Percentiles rank a stretch among this genome's conserved stretches.
These are phyloP conservation scores for Benitochromis conjunctus DNA, from an alignment of 2,113 vertebrate genomes.

Conservation along the genomic window DNA sequence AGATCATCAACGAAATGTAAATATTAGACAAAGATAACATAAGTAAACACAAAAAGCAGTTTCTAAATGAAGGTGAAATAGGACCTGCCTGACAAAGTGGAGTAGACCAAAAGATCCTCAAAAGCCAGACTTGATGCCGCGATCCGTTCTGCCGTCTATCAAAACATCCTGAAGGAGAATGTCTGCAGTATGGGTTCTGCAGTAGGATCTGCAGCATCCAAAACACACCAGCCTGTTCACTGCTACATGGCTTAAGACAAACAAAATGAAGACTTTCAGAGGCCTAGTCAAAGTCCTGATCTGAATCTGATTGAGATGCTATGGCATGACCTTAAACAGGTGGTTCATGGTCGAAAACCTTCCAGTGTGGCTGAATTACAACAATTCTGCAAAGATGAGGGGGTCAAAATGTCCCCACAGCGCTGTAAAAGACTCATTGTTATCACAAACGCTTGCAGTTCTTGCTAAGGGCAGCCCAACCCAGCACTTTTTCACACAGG, in stretches of 20 bases:
- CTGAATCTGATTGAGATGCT: not conserved
- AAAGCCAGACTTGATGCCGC: not conserved
- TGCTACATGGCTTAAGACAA: not conserved
- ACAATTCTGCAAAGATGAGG: not conserved
- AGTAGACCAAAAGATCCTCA: not conserved
- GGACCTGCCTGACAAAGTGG: not conserved
- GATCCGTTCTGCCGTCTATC: not conserved
- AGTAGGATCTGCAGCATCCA: not conserved
- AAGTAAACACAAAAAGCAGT: not conserved
- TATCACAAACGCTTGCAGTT: not conserved
- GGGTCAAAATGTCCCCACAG: not conserved
- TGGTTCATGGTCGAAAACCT: not conserved
- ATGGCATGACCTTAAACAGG: not conserved
- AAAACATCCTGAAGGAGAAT: not conserved
- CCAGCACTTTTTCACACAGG: too few relatives aligned
- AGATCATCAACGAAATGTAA: not conserved
- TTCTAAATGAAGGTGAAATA: not conserved
- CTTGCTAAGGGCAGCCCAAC: not conserved
- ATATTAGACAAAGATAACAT: not conserved
- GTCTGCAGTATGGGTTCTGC: not conserved
- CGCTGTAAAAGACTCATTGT: not conserved
- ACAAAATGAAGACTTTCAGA: not conserved
- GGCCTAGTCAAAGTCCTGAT: not conserved
- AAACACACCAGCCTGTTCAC: not conserved
- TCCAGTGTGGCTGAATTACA: not conserved